phyloP scores from a whole-genome alignment of 1,140 invertebrate species.

The Pogonomyrmex californicus region DNA sequence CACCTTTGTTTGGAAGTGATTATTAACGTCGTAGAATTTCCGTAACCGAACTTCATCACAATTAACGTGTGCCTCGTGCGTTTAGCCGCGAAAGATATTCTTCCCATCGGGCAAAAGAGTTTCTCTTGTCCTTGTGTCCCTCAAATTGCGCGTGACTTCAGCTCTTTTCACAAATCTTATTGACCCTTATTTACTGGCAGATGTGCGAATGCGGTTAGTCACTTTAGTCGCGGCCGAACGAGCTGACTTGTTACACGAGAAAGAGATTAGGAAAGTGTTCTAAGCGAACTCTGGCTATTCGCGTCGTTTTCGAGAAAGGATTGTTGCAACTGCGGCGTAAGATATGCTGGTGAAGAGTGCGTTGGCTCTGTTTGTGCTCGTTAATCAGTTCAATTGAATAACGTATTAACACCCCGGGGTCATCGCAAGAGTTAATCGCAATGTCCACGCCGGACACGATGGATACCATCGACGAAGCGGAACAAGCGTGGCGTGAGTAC shows the following conservation, averaged over 20 bases:
- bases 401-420: slow-evolving; percentile 77
- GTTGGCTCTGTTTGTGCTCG: slow-evolving; percentile 69
- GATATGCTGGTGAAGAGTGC: slow-evolving; percentile 47
- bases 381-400: slow-evolving; percentile 78
- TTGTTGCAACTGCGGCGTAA: slow-evolving; percentile 32
- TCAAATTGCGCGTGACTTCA: neutral
- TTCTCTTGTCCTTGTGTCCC: neutral
- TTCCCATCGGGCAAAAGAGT: neutral
- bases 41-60: slow-evolving; percentile 1
- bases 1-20: slow-evolving; percentile 3
- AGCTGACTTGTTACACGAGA: neutral
- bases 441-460: slow-evolving; percentile 85
- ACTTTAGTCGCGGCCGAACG: neutral
- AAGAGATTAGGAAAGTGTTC: neutral
- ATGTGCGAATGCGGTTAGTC: neutral
- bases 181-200: neutral
- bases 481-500: slow-evolving; percentile 86
- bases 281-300: slow-evolving; percentile 4
- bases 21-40: slow-evolving; percentile 24
- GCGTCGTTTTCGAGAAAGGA: slow-evolving; percentile 1
- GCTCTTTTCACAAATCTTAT: slow-evolving; percentile 2
- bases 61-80: slow-evolving; percentile 11
- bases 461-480: slow-evolving; percentile 84
- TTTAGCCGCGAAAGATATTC: slow-evolving; percentile 6
- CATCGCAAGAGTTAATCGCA: slow-evolving; percentile 79